Evolutionary conservation across 53 echinoderm and acorn worm species (phyloP), one percentile per base, ranked within the genome.

Genomic region (Luidia sarsii): DNA sequence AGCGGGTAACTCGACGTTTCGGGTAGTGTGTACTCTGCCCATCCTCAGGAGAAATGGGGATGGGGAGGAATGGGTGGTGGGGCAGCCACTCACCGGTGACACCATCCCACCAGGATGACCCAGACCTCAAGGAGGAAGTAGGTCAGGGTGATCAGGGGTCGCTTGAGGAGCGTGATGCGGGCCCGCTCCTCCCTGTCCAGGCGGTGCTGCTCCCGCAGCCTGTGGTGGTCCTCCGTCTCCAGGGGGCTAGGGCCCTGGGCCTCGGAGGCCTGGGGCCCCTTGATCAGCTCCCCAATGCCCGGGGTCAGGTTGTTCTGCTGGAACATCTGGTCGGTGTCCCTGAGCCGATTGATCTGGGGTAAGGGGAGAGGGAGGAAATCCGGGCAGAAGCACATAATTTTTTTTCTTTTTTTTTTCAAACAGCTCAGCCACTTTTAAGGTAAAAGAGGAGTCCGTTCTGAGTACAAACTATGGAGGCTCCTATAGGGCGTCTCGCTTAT

Each of bases 21-120:
- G n/a, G n/a, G n/a, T n/a, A n/a, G n/a, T n/a, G n/a, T n/a, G n/a
- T n/a, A n/a, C n/a, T n/a, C n/a, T n/a, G n/a, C n/a, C n/a, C n/a
- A n/a, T n/a, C n/a, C n/a, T n/a, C n/a, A n/a, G n/a, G n/a, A n/a
- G n/a, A n/a, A n/a, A n/a, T n/a, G n/a, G n/a, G n/a, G n/a, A n/a
- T n/a, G n/a, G n/a, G n/a, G n/a, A n/a, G n/a, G n/a, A n/a, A n/a
- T n/a, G n/a, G n/a, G n/a, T n/a, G n/a, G n/a, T n/a, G n/a, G n/a
- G n/a, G n/a, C n/a, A n/a, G n/a, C n/a, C n/a, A n/a, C 71, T 63
- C 71, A 94, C 94, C 94, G 83, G 53, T 94, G 91, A 55, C 89
- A 87, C 95, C 95, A 95, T 25, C 95, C 95, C 3, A 95, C 87
- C 39, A 95, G 81, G 29, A 92, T 95, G 27, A 95, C 88, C 80